A percentile compares a stretch with the other conserved stretches of the same genome.
Conservation (phyloP, 2,888 invertebrate species). For the Apamea anceps region DNA sequence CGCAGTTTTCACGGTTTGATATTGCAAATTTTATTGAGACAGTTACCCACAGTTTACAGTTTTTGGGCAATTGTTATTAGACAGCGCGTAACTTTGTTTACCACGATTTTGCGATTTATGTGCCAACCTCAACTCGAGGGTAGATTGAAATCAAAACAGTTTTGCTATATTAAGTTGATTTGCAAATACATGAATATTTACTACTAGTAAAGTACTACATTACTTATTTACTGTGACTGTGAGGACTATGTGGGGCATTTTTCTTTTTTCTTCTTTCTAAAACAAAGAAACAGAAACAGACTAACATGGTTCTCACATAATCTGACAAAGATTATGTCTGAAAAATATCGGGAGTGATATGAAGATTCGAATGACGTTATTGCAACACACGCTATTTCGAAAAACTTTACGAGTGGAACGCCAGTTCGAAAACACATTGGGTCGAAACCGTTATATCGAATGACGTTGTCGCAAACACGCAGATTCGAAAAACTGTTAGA, state of each 20-base stretch:
- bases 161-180: slow-evolving; percentile 6
- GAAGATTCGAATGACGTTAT: no score
- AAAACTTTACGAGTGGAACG: no score
- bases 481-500: no score
- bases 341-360: no score
- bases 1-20: slow-evolving; percentile 62
- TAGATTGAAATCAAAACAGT: slow-evolving; percentile 35
- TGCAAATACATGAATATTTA: slow-evolving; percentile 3
- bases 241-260: background rate
- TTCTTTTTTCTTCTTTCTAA: background rate
- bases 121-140: slow-evolving; percentile 42
- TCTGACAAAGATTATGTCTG: no score
- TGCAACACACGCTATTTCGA: no score
- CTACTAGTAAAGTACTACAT: background rate
- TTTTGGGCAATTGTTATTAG: slow-evolving; percentile 48
- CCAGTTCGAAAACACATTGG: no score
- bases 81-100: slow-evolving; percentile 21
- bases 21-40: slow-evolving; percentile 56
- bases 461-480: no score
- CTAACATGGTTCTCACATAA: no score
- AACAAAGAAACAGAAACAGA: no score
- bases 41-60: slow-evolving; percentile 30
- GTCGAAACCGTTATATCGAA: no score
- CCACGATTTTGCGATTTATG: slow-evolving; percentile 36
- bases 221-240: background rate